Evolutionary conservation across 2,888 invertebrate genomes (phyloP), one percentile per base, ranked within the genome.

Genomic region (Gibbula magus): DNA sequence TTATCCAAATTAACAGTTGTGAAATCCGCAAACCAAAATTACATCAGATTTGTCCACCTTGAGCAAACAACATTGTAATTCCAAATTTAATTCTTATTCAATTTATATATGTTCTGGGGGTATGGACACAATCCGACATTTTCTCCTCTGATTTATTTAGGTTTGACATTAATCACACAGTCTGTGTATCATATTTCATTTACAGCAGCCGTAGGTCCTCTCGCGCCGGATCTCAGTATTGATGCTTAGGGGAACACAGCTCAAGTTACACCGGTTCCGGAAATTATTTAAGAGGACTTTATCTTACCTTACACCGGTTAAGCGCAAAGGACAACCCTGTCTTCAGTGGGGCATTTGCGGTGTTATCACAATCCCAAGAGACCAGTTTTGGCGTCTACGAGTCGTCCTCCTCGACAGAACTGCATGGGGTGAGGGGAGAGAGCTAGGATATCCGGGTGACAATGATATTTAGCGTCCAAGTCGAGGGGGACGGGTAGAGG

Each of bases 261-360:
- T 61, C 29, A 29, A 29, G 61, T 61, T 61, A 61, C 61, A 61
- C 61, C 61, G 61, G 61, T 29, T 61, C 61, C 61, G 61, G 61
- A 61, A 61, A 61, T 61, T 61, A 61, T 61, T 61, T 18, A 61
- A 25, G 61, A 61, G 61, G 61, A 61, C 61, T 29, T 61, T 29
- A 29, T 61, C 61, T 61, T 61, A 61, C 61, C 61, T 61, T 61
- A 61, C 61, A 61, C 61, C 61, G 61, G 61, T 61, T 61, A 29
- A 25, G 25, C 25, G 29, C 61, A 29, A 29, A 16, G 25, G 61
- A 61, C 61, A 61, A 61, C 61, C 25, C 20, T 29, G 29, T 29
- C 61, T 61, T 25, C n/a, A 25, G 61, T 61, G 29, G 25, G 29
- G 29, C 61, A 61, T 29, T 61, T 29, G 61, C 61, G 61, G 61